Conservation (phyloP, 2,113 vertebrate species). For the Pseudopodoces humilis region DNA sequence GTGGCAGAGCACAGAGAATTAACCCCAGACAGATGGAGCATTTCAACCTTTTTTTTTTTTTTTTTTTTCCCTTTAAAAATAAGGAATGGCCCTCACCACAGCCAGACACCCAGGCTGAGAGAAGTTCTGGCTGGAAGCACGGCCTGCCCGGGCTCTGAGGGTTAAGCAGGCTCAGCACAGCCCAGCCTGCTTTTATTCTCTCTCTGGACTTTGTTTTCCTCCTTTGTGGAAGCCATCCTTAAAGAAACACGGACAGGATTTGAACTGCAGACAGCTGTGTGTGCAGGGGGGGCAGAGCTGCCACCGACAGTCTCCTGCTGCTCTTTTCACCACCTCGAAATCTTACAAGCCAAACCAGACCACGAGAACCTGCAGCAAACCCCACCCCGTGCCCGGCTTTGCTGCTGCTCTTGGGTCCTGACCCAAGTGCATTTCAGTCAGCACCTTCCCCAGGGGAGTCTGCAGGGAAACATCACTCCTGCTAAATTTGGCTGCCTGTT, state of each 20-base stretch:
- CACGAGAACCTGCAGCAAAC: not conserved
- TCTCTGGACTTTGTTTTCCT: not conserved
- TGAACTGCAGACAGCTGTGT: not conserved
- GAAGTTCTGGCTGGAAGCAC: not conserved
- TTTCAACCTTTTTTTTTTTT: not conserved
- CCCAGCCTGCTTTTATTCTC: conserved; percentile 1
- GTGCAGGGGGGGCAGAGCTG: not conserved
- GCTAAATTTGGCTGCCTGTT: not conserved
- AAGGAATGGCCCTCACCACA: not conserved
- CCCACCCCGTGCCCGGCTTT: not conserved
- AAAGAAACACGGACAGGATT: not conserved
- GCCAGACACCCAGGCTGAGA: not conserved
- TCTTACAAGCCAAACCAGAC: not conserved
- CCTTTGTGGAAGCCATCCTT: not conserved
- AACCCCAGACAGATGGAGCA: not conserved
- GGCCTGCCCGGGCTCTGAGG: not conserved
- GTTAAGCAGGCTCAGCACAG: conserved; percentile 21
- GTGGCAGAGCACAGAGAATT: not conserved
- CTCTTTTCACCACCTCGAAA: not conserved
- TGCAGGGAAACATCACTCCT: not conserved
- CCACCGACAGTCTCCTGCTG: not conserved
- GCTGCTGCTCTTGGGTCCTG: not conserved
- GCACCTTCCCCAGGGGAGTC: not conserved
- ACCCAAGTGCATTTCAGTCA: not conserved
- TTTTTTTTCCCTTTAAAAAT: too few species aligned